Evolutionary conservation across 2,888 invertebrate genomes (phyloP).

Genomic region (Lycia hirtaria): DNA sequence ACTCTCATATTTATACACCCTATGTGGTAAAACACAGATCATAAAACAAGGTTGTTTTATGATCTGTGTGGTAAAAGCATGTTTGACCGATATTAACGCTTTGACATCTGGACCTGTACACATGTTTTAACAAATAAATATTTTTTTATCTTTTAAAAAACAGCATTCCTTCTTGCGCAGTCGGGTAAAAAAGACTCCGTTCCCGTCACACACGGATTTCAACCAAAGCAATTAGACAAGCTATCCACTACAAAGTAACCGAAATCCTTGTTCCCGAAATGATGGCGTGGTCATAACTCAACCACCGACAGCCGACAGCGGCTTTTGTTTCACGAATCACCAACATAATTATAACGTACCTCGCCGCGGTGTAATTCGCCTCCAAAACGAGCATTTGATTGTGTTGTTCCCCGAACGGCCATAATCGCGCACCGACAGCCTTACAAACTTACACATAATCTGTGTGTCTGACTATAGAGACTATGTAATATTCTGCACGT

Average conservation of each 20-base stretch:
- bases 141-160: too few relatives aligned
- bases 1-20: too few relatives aligned
- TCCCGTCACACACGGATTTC: neutral
- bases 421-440: constrained; percentile 31
- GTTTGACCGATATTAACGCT: too few relatives aligned
- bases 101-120: too few relatives aligned
- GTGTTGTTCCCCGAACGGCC: constrained; percentile 42
- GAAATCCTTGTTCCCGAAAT: neutral
- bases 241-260: neutral
- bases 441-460: constrained; percentile 3
- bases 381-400: constrained; percentile 43
- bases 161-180: too few relatives aligned
- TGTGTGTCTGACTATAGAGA: neutral
- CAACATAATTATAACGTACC: constrained; percentile 21
- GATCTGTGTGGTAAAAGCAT: too few relatives aligned
- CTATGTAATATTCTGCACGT: neutral
- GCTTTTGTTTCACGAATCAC: constrained; percentile 24
- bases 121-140: too few relatives aligned
- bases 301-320: constrained; percentile 17
- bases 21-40: too few relatives aligned
- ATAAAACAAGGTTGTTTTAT: too few relatives aligned
- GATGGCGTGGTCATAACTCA: constrained; percentile 12
- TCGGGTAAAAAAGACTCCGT: too few relatives aligned
- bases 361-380: constrained; percentile 33
- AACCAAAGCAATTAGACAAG: neutral